A percentile compares a stretch with the other conserved stretches of the same genome.
phyloP scores from a whole-genome alignment of 2,797 vertebrate species.

The Centroberyx gerrardi region DNA sequence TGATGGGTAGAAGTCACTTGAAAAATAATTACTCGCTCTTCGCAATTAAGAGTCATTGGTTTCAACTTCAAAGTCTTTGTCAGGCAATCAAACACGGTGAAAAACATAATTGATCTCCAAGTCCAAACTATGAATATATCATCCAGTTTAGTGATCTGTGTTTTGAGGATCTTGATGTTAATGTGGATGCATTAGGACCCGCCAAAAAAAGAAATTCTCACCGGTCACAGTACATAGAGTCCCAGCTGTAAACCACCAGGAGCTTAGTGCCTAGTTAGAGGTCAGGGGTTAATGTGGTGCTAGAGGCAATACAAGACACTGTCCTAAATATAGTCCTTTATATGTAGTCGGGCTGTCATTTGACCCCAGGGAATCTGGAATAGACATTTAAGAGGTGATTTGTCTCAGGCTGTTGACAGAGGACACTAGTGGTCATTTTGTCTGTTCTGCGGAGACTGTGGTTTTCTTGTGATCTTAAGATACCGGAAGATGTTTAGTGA shows the following conservation, averaged over 20 bases:
- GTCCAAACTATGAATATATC: neutral
- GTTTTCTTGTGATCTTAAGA: constrained; percentile 25
- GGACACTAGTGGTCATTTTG: constrained; percentile 45
- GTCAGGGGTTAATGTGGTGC: constrained; percentile 80
- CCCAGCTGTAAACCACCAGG: constrained; percentile 75
- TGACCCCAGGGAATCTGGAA: constrained; percentile 67
- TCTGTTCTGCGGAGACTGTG: constrained; percentile 19
- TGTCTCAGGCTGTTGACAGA: constrained; percentile 69
- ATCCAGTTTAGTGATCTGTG: neutral
- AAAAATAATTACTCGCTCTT: neutral
- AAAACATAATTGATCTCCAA: neutral
- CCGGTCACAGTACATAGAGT: constrained; percentile 29
- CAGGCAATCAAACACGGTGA: neutral
- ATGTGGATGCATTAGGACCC: neutral
- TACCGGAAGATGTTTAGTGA: neutral
- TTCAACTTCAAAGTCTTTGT: neutral
- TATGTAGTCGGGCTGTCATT: constrained; percentile 62
- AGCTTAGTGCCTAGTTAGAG: constrained; percentile 69
- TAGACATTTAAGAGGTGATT: constrained; percentile 64
- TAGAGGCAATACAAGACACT: constrained; percentile 73
- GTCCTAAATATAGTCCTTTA: constrained; percentile 78
- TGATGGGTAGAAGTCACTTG: neutral
- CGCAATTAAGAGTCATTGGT: neutral
- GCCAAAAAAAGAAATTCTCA: constrained; percentile 12
- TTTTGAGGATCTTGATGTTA: neutral